Conservation (phyloP, 2,888 invertebrate genomes). For the Plagiodera versicolora region DNA sequence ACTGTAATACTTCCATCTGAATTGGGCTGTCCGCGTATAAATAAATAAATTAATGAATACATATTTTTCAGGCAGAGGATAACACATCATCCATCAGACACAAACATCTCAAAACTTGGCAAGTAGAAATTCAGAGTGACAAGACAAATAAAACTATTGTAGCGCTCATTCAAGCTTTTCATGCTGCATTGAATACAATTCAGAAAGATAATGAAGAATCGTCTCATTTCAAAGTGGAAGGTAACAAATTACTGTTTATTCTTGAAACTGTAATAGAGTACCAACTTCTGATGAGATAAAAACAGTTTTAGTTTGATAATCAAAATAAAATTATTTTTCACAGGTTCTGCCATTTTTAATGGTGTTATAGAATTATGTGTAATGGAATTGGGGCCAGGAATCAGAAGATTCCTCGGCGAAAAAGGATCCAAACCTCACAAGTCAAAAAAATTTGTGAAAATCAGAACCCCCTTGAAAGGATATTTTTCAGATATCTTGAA, state of each 20-base stretch:
- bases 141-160: constrained; percentile 67
- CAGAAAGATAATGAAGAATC: constrained; percentile 57
- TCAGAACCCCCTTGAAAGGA: constrained; percentile 70
- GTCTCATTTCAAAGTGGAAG: constrained; percentile 70
- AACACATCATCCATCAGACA: constrained; percentile 61
- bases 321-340: constrained; percentile 41
- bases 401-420: constrained; percentile 67
- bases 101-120: constrained; percentile 75
- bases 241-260: constrained; percentile 50
- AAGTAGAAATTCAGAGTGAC: constrained; percentile 66
- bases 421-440: constrained; percentile 70
- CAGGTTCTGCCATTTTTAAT: constrained; percentile 81
- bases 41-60: too few relatives aligned
- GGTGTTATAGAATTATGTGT: constrained; percentile 87
- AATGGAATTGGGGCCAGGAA: constrained; percentile 74
- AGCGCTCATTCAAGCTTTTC: constrained; percentile 73
- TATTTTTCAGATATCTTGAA: constrained; percentile 80
- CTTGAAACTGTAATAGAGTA: too few relatives aligned
- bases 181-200: constrained; percentile 71
- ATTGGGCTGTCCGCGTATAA: too few relatives aligned
- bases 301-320: background rate
- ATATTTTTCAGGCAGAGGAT: constrained; percentile 29
- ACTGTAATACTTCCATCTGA: too few relatives aligned
- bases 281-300: too few relatives aligned
- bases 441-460: constrained; percentile 79